Conservation (phyloP, 2,113 vertebrate species). For the Suricata suricatta region DNA sequence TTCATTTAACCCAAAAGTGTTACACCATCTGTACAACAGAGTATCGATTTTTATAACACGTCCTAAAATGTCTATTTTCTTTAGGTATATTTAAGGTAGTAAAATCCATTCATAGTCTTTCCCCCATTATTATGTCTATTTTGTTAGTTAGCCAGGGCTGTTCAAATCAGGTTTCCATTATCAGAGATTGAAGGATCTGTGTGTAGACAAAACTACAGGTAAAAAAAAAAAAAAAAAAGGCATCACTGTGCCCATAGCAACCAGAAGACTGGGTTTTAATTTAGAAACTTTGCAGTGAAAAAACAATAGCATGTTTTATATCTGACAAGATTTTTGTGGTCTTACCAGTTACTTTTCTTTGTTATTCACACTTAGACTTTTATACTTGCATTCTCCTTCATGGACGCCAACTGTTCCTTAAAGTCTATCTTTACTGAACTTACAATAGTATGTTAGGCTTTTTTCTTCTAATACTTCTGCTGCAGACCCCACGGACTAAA, state of each 20-base stretch:
- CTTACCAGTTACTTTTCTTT: conserved; percentile 59
- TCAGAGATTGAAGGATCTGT: conserved; percentile 35
- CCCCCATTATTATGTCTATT: background rate
- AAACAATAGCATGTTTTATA: conserved; percentile 47
- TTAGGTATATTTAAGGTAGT: background rate
- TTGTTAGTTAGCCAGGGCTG: background rate
- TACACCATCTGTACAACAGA: background rate
- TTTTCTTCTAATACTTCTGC: background rate
- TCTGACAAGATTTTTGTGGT: conserved; percentile 34
- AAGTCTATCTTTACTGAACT: background rate
- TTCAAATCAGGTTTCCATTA: conserved; percentile 44
- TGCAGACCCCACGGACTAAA: conserved; percentile 28
- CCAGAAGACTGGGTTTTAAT: conserved; percentile 55
- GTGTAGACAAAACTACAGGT: conserved; percentile 44
- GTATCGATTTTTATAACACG: background rate
- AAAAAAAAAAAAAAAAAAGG: background rate
- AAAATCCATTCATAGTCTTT: background rate
- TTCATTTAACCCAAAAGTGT: conserved; percentile 27
- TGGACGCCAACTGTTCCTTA: background rate
- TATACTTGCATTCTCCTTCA: conserved; percentile 1
- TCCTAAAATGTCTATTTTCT: background rate
- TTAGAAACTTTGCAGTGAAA: conserved; percentile 57
- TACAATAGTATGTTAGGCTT: background rate
- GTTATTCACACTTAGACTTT: conserved; percentile 44
- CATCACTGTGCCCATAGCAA: conserved; percentile 48